Percentiles rank a stretch among this genome's conserved stretches.
Evolutionary conservation across 1,140 invertebrate species (phyloP).

Genomic region (Pseudomyrmex cubaensis): DNA sequence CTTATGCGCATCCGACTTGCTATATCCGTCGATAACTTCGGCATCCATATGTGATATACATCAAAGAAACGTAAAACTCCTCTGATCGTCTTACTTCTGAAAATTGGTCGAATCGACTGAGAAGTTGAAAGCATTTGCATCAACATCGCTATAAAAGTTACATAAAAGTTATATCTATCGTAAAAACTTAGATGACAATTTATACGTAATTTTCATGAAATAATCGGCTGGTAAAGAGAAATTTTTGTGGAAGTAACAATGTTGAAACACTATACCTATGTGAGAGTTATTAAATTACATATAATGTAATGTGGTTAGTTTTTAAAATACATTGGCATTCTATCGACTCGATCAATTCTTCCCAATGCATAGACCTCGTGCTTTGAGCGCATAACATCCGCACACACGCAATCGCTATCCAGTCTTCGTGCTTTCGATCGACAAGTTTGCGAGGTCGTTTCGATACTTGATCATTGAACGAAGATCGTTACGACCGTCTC

Average conservation of each 20-base stretch:
- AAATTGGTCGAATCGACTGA: constrained; percentile 49
- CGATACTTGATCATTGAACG: constrained; percentile 21
- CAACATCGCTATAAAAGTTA: background rate
- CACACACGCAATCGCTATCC: constrained; percentile 20
- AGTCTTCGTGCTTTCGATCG: constrained; percentile 49
- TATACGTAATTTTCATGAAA: background rate
- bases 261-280: background rate
- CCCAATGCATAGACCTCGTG: constrained; percentile 5
- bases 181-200: background rate
- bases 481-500: constrained; percentile 47
- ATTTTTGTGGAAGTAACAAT: background rate
- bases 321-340: background rate
- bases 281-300: background rate
- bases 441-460: constrained; percentile 49
- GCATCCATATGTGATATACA: background rate
- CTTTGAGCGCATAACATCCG: constrained; percentile 35
- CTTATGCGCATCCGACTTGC: constrained; percentile 14
- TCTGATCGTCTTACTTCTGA: background rate
- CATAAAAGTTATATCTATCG: background rate
- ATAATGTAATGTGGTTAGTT: background rate
- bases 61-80: background rate
- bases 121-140: background rate
- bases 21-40: background rate
- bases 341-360: constrained; percentile 49
- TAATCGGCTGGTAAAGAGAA: constrained; percentile 1